These are phyloP conservation scores for Apis dorsata DNA, from an alignment of 1,140 invertebrate genomes.

Conservation along the genomic window DNA sequence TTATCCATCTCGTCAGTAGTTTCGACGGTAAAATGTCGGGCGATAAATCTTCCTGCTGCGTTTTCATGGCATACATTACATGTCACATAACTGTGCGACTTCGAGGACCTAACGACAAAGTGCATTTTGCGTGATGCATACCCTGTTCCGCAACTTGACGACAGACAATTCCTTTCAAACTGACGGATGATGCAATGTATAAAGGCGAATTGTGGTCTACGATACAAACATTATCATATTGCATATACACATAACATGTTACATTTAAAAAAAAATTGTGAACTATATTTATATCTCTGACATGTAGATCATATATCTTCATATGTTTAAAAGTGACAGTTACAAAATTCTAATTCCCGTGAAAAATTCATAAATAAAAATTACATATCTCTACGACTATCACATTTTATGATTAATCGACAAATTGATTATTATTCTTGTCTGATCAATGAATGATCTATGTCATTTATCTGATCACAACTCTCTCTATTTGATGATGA, in stretches of 20 bases:
- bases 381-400: no score
- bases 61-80: neutral
- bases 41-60: conserved; percentile 7
- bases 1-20: neutral
- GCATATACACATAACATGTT: neutral
- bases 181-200: neutral
- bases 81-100: neutral
- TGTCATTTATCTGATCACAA: no score
- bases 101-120: conserved; percentile 16
- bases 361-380: no score
- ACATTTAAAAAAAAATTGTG: neutral
- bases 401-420: no score
- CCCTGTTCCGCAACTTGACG: neutral
- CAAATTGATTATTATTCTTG: no score
- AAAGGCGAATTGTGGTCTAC: neutral
- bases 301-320: no score
- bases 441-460: no score
- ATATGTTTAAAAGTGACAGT: no score
- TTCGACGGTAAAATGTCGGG: neutral
- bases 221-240: neutral
- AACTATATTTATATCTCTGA: no score
- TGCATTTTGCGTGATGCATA: conserved; percentile 9
- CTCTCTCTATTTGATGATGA: no score
- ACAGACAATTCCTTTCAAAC: conserved; percentile 14
- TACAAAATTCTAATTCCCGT: no score